phyloP scores from a whole-genome alignment of 2,888 invertebrate species.

The Dinocampus coccinellae region DNA sequence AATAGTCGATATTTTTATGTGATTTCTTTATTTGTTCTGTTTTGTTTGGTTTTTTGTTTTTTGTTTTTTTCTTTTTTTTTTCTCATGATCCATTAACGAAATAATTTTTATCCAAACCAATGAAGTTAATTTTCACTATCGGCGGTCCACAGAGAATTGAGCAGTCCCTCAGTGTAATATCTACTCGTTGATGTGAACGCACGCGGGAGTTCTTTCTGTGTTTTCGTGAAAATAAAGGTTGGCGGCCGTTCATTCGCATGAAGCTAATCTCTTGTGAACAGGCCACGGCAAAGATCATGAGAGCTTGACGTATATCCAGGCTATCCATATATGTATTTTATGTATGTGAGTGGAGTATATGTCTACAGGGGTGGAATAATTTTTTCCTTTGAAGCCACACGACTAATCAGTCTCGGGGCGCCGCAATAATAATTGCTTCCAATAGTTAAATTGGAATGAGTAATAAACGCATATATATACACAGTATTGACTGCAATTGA shows the following conservation, averaged over 20 bases:
- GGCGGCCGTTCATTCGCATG: constrained; percentile 37
- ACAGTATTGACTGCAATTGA: neutral
- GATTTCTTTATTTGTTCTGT: too few relatives aligned
- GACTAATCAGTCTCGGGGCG: constrained; percentile 30
- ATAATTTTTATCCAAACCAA: constrained; percentile 51
- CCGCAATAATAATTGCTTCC: constrained; percentile 19
- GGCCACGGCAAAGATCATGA: constrained; percentile 32
- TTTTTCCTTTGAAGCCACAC: constrained; percentile 27
- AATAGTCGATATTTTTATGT: too few relatives aligned
- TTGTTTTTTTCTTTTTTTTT: neutral
- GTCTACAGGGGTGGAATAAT: constrained; percentile 28
- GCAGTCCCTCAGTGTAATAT: constrained; percentile 24
- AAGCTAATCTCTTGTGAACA: constrained; percentile 41
- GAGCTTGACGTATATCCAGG: constrained; percentile 15
- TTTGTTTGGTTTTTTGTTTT: neutral
- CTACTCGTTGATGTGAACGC: constrained; percentile 1
- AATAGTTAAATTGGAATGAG: neutral
- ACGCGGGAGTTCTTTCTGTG: constrained; percentile 21
- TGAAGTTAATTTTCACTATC: constrained; percentile 49
- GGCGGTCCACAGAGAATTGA: constrained; percentile 43
- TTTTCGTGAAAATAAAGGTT: constrained; percentile 37
- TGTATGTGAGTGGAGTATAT: neutral
- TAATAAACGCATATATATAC: neutral
- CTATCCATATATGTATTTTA: constrained; percentile 8
- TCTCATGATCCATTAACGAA: constrained; percentile 29